Evolutionary conservation across 2,113 vertebrate genomes (phyloP).

Genomic region (Urocynchramus pylzowi): DNA sequence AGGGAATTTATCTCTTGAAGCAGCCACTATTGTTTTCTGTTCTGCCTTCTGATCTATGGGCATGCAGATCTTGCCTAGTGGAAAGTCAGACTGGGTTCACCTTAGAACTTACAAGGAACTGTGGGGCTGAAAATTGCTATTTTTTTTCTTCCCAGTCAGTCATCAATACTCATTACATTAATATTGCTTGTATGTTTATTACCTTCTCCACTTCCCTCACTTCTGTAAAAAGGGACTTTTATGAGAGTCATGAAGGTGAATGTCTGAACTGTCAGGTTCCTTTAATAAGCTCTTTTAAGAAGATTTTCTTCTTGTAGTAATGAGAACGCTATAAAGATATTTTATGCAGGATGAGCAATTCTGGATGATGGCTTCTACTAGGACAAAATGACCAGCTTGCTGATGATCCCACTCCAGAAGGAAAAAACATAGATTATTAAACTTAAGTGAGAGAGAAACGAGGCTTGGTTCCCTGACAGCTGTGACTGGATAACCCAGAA

Average conservation of each 20-base stretch:
- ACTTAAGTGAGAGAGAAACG: neutral
- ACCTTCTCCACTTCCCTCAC: neutral
- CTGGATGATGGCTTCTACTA: neutral
- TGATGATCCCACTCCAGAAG: neutral
- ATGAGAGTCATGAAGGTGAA: neutral
- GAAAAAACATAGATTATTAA: neutral
- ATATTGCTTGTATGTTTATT: neutral
- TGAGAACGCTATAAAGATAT: neutral
- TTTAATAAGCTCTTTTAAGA: neutral
- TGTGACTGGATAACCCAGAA: neutral
- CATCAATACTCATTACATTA: neutral
- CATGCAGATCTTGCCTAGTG: neutral
- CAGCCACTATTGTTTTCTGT: fast-evolving
- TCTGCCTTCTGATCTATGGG: neutral
- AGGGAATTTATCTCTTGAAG: neutral
- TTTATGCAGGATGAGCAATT: neutral
- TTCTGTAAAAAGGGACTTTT: neutral
- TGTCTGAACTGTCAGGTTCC: neutral
- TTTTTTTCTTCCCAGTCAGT: neutral
- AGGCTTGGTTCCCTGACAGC: neutral
- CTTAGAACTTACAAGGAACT: neutral
- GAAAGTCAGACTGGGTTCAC: neutral
- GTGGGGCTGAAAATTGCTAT: neutral
- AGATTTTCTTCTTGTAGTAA: neutral
- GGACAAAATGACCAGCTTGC: neutral